These are phyloP conservation scores for Schmidtea mediterranea DNA, from an alignment of 1,140 invertebrate species.

Conservation along the genomic window DNA sequence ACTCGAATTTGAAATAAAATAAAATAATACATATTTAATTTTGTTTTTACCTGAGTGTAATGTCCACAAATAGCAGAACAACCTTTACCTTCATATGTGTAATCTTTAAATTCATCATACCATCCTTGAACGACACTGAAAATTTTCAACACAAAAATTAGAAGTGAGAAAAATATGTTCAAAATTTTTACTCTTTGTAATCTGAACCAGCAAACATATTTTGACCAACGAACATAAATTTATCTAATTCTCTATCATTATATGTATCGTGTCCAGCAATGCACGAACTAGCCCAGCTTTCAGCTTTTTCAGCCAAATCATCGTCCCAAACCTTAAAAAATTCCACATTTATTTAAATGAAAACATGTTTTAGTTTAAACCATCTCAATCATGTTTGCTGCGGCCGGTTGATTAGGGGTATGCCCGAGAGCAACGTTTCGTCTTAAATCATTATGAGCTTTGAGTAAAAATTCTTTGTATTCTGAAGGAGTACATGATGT, in stretches of 20 bases:
- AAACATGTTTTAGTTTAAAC: background rate
- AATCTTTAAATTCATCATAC: background rate
- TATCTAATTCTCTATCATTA: background rate
- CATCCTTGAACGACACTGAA: background rate
- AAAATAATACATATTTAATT: too few relatives aligned
- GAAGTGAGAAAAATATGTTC: background rate
- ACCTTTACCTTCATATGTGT: background rate
- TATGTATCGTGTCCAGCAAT: background rate
- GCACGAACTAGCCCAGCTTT: background rate
- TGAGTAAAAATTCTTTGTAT: background rate
- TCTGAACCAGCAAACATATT: background rate
- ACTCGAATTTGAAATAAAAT: too few relatives aligned
- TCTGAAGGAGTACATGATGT: background rate
- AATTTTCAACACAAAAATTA: background rate
- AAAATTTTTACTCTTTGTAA: background rate
- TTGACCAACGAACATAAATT: slow-evolving; percentile 1
- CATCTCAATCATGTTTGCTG: background rate
- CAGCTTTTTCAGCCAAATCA: background rate
- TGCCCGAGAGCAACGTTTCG: background rate
- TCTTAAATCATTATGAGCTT: background rate
- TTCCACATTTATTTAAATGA: background rate
- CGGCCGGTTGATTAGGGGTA: background rate
- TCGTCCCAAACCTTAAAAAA: background rate
- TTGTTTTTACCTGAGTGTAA: slow-evolving; percentile 1
- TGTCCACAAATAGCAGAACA: slow-evolving; percentile 4